Evolutionary conservation across 2,113 vertebrate species (phyloP).

Genomic region (Morone chrysops): DNA sequence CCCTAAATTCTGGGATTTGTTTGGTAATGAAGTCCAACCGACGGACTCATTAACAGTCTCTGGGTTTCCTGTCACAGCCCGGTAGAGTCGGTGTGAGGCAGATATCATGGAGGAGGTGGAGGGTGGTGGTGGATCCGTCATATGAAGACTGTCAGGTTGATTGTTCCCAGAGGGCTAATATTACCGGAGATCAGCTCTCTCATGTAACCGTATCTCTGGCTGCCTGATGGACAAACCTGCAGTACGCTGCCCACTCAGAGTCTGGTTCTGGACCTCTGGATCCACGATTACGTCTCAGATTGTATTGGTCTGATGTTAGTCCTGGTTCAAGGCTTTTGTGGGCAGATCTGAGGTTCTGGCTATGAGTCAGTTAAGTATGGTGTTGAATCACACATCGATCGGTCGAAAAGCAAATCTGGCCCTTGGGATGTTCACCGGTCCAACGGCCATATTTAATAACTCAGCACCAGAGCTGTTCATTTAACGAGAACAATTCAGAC

Average conservation of each 20-base stretch:
- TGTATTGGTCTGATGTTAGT: not conserved
- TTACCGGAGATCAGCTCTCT: not conserved
- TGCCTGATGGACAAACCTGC: conserved; percentile 20
- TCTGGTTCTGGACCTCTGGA: too few relatives aligned
- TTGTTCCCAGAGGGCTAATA: not conserved
- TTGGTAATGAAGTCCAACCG: too few relatives aligned
- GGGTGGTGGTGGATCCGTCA: not conserved
- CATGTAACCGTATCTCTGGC: not conserved
- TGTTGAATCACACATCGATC: too few relatives aligned
- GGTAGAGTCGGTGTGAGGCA: not conserved
- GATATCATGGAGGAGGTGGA: conserved; percentile 1
- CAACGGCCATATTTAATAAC: too few relatives aligned
- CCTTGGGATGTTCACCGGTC: too few relatives aligned
- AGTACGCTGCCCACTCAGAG: not conserved
- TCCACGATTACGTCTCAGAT: not conserved
- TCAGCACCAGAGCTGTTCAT: too few relatives aligned
- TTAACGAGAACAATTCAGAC: too few relatives aligned
- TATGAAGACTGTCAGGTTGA: not conserved
- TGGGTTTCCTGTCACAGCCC: not conserved
- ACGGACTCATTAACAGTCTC: too few relatives aligned
- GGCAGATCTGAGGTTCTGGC: too few relatives aligned
- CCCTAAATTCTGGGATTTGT: not conserved
- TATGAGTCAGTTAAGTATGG: too few relatives aligned
- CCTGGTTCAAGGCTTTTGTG: not conserved
- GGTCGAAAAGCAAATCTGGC: too few relatives aligned